Percentiles rank a stretch among this genome's conserved stretches.
These are phyloP conservation scores for Ceuthmochares aereus DNA, from an alignment of 2,113 vertebrate species.

Conservation along the genomic window DNA sequence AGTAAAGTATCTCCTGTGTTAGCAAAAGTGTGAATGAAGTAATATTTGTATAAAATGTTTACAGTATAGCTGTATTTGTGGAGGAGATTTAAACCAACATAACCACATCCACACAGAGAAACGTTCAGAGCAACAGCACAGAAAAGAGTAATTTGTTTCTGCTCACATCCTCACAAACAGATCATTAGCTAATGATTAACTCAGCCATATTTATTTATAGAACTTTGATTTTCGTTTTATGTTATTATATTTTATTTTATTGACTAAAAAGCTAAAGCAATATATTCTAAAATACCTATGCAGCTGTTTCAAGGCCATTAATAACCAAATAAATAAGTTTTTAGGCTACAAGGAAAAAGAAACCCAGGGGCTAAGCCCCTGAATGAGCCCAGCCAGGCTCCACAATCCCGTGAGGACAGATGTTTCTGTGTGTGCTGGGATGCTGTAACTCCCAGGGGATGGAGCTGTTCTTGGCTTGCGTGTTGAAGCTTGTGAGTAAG, in stretches of 20 bases:
- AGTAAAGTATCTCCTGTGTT: background rate
- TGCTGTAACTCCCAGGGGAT: background rate
- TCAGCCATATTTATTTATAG: background rate
- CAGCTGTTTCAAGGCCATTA: background rate
- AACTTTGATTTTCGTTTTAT: background rate
- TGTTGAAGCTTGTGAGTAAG: background rate
- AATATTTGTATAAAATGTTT: background rate
- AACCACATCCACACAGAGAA: background rate
- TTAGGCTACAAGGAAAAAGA: background rate
- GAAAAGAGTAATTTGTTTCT: background rate
- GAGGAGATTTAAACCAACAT: background rate
- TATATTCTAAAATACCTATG: background rate
- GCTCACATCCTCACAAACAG: background rate
- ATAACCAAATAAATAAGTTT: background rate
- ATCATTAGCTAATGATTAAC: conserved; percentile 45
- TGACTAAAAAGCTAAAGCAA: background rate
- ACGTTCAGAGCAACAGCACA: background rate
- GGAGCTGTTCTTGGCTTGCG: background rate
- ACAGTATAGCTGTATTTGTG: background rate
- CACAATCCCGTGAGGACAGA: background rate
- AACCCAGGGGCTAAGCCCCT: background rate
- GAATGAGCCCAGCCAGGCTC: background rate
- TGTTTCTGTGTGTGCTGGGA: background rate
- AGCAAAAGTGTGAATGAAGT: conserved; percentile 22
- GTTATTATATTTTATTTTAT: background rate